phyloP scores from a whole-genome alignment of 2,888 invertebrate species.

The Agonum fuliginosum region DNA sequence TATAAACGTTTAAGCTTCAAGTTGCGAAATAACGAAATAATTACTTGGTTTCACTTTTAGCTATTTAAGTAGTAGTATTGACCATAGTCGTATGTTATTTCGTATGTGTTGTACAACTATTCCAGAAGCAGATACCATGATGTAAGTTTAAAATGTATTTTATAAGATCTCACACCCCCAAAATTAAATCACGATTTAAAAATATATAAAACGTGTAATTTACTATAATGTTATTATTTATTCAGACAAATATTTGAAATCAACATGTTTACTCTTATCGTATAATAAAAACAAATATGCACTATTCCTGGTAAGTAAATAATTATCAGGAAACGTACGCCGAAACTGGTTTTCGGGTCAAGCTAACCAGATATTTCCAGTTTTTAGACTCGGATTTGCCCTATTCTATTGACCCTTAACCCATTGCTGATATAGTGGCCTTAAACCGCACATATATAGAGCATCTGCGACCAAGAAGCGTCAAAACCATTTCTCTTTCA shows the following conservation, averaged over 20 bases:
- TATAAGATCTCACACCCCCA: neutral
- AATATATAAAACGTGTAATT: too few relatives aligned
- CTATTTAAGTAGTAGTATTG: slow-evolving; percentile 17
- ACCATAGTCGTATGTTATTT: too few relatives aligned
- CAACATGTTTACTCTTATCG: slow-evolving; percentile 1
- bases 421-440: slow-evolving; percentile 43
- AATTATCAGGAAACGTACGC: slow-evolving; percentile 19
- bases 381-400: slow-evolving; percentile 44
- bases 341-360: slow-evolving; percentile 50
- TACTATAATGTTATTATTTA: neutral
- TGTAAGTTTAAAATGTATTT: neutral
- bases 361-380: slow-evolving; percentile 49
- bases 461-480: neutral
- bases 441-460: slow-evolving; percentile 17
- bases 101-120: neutral
- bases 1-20: neutral
- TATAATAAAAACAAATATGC: neutral
- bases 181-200: too few relatives aligned
- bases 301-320: slow-evolving; percentile 20
- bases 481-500: neutral
- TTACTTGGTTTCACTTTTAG: slow-evolving; percentile 15
- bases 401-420: slow-evolving; percentile 50
- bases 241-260: neutral
- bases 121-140: neutral
- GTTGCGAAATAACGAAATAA: slow-evolving; percentile 6